These are phyloP conservation scores for Acrocyrtus sp. DNA, from an alignment of 2,888 invertebrate genomes.

Conservation along the genomic window DNA sequence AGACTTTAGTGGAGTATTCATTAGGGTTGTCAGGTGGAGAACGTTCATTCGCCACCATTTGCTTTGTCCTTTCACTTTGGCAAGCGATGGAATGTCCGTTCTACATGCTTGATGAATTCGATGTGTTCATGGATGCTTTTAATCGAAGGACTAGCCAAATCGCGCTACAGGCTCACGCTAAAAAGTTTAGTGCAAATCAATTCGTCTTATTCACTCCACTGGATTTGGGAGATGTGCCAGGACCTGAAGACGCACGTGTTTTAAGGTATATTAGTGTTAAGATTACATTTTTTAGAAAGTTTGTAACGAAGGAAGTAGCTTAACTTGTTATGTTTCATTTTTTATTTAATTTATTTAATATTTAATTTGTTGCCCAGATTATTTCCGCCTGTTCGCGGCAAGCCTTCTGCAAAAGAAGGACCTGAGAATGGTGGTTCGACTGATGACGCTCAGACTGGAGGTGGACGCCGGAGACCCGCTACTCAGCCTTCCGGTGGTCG, in stretches of 20 bases:
- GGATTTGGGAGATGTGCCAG: constrained; percentile 73
- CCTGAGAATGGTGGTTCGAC: neutral
- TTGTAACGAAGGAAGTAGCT: constrained; percentile 3
- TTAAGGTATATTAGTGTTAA: too few species aligned
- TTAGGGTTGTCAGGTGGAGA: constrained; percentile 88
- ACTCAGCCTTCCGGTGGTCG: neutral
- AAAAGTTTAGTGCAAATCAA: constrained; percentile 75
- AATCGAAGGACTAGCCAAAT: constrained; percentile 83
- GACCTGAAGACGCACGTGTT: constrained; percentile 71
- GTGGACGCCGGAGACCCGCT: too few species aligned
- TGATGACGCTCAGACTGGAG: neutral
- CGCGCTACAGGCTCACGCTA: constrained; percentile 80
- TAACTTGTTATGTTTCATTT: neutral
- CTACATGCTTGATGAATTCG: constrained; percentile 95
- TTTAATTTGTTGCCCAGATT: constrained; percentile 1
- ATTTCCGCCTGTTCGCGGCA: constrained; percentile 11
- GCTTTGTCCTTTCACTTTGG: constrained; percentile 94
- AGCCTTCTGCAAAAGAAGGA: too few species aligned
- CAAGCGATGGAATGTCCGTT: constrained; percentile 91
- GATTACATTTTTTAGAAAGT: too few species aligned
- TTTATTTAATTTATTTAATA: neutral
- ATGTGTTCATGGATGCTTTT: constrained; percentile 94
- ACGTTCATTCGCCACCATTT: constrained; percentile 93
- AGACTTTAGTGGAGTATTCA: constrained; percentile 53
- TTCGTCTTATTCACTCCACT: constrained; percentile 93